phyloP scores from a whole-genome alignment of 2,888 invertebrate genomes.

The Lasiommata megera region DNA sequence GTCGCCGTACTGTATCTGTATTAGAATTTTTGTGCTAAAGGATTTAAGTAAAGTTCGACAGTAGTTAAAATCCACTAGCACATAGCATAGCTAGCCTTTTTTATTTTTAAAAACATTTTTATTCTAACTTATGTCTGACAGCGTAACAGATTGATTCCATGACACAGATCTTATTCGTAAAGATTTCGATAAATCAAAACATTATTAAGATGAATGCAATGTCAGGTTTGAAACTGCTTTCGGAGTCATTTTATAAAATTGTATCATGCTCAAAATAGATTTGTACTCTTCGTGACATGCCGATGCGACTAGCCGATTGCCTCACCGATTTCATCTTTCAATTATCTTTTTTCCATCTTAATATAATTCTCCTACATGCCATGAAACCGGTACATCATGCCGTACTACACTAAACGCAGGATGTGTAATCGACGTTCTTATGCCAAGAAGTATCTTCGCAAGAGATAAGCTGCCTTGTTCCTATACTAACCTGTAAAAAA shows the following conservation, averaged over 20 bases:
- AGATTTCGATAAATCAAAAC: too few species aligned
- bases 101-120: too few species aligned
- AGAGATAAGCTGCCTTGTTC: slow-evolving; percentile 7
- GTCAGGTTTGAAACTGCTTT: too few species aligned
- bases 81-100: too few species aligned
- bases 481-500: neutral
- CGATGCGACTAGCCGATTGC: neutral
- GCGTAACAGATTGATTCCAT: too few species aligned
- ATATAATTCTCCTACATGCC: slow-evolving; percentile 38
- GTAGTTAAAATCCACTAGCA: too few species aligned
- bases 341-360: slow-evolving; percentile 37
- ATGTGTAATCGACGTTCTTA: slow-evolving; percentile 33
- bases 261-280: too few species aligned
- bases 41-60: neutral
- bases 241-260: too few species aligned
- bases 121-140: too few species aligned
- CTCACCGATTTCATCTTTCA: slow-evolving; percentile 4
- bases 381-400: slow-evolving; percentile 33
- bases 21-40: slow-evolving; percentile 14
- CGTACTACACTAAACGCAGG: slow-evolving; percentile 31
- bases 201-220: too few species aligned
- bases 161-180: too few species aligned
- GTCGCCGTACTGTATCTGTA: slow-evolving; percentile 29
- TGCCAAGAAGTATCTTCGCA: slow-evolving; percentile 9
- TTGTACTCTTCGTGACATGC: too few species aligned